phyloP scores from a whole-genome alignment of 1,140 invertebrate genomes.

The Drosophila ambigua region DNA sequence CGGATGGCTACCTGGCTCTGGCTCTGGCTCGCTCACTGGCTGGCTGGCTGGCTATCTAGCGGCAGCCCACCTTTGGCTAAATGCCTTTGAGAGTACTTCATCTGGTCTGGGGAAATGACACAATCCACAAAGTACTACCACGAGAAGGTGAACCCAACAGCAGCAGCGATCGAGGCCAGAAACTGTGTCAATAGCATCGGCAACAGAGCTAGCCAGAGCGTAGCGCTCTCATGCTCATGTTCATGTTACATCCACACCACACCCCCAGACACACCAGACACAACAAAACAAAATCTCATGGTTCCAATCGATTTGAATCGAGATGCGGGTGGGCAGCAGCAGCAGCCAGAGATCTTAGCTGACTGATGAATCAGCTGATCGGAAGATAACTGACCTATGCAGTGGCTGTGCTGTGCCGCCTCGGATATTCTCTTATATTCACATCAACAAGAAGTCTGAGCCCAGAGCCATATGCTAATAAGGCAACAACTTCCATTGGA shows the following conservation, averaged over 20 bases:
- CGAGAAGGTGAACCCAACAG: constrained; percentile 21
- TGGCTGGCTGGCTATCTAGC: constrained; percentile 32
- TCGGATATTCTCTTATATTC: not conserved
- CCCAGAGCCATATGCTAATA: constrained; percentile 61
- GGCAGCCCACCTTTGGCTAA: constrained; percentile 66
- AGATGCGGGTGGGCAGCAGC: constrained; percentile 49
- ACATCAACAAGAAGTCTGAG: constrained; percentile 51
- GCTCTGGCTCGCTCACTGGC: constrained; percentile 23
- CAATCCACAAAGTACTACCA: constrained; percentile 39
- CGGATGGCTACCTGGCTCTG: constrained; percentile 64
- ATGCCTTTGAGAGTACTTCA: constrained; percentile 71
- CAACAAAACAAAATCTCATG: constrained; percentile 28
- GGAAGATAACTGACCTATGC: constrained; percentile 75
- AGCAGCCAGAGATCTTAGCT: constrained; percentile 38
- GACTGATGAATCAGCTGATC: constrained; percentile 60
- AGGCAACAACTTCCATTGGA: constrained; percentile 52
- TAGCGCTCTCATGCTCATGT: constrained; percentile 34
- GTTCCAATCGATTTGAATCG: constrained; percentile 13
- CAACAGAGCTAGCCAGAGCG: constrained; percentile 26
- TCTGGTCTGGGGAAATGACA: constrained; percentile 56
- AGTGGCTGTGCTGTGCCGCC: constrained; percentile 6
- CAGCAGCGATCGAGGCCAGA: constrained; percentile 57
- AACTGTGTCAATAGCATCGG: constrained; percentile 76
- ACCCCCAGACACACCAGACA: constrained; percentile 40
- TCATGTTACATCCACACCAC: constrained; percentile 67